These are phyloP conservation scores for Lepidochrysops patricia DNA, from an alignment of 2,888 invertebrate genomes.

Conservation along the genomic window DNA sequence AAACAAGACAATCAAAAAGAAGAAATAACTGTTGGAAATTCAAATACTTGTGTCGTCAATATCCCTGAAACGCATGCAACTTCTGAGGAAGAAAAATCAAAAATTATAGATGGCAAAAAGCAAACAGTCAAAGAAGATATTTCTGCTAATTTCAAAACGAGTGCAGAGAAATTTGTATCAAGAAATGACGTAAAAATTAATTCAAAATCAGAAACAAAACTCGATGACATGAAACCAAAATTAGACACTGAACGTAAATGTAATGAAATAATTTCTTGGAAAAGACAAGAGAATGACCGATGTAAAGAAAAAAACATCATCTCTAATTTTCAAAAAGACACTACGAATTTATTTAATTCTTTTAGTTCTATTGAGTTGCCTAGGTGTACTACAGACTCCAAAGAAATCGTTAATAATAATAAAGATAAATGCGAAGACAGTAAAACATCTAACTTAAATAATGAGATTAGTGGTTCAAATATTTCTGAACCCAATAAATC, in stretches of 20 bases:
- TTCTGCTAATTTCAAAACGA: conserved; percentile 17
- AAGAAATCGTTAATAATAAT: conserved; percentile 39
- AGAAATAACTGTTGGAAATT: conserved; percentile 19
- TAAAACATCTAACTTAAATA: conserved; percentile 33
- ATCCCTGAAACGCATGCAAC: conserved; percentile 19
- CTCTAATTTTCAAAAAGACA: conserved; percentile 42
- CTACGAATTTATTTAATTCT: conserved; percentile 37
- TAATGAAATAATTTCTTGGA: conserved; percentile 24
- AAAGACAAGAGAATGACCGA: conserved; percentile 34
- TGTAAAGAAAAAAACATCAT: conserved; percentile 33
- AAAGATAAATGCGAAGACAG: conserved; percentile 41
- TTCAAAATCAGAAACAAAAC: conserved; percentile 36
- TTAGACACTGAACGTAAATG: conserved; percentile 34
- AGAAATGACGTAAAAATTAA: conserved; percentile 29
- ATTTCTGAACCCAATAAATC: conserved; percentile 59
- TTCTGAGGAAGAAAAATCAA: conserved; percentile 8
- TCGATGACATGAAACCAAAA: conserved; percentile 34
- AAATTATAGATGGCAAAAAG: conserved; percentile 18
- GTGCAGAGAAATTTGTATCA: conserved; percentile 24
- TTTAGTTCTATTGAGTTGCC: conserved; percentile 38
- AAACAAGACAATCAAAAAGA: conserved; percentile 21
- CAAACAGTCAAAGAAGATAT: conserved; percentile 21
- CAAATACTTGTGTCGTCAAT: conserved; percentile 17
- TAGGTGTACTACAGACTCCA: conserved; percentile 38
- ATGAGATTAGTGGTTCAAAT: conserved; percentile 54